phyloP scores from a whole-genome alignment of 1,140 invertebrate species.

The Euwallacea similis region DNA sequence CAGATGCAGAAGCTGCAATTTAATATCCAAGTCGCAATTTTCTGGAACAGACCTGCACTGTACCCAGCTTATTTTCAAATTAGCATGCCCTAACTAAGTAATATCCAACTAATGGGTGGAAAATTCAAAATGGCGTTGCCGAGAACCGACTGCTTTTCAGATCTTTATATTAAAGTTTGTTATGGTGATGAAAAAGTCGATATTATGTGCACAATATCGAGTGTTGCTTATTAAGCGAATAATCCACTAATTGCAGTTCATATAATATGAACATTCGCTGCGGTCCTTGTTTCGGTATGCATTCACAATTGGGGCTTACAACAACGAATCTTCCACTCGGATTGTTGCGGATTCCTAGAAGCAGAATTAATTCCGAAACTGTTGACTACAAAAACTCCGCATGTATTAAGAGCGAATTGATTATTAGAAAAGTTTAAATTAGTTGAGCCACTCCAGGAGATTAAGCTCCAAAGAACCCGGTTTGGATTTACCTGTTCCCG shows the following conservation, averaged over 20 bases:
- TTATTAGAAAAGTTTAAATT: constrained; percentile 6
- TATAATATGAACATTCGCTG: no score
- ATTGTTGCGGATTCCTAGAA: no score
- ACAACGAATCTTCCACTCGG: no score
- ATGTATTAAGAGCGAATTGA: background rate
- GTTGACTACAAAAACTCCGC: background rate
- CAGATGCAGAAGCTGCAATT: constrained; percentile 1
- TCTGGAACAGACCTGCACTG: constrained; percentile 2
- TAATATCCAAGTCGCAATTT: constrained; percentile 12
- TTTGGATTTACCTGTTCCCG: background rate
- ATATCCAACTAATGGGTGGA: constrained; percentile 9
- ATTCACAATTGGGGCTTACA: no score
- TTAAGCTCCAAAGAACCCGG: background rate
- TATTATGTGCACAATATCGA: no score
- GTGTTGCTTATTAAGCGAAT: no score
- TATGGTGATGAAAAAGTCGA: no score
- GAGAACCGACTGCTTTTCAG: no score
- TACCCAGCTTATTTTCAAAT: constrained; percentile 14
- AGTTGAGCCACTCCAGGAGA: background rate
- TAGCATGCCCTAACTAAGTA: constrained; percentile 16
- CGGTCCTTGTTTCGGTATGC: no score
- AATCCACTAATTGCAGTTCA: no score
- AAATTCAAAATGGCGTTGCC: constrained; percentile 9
- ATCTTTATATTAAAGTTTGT: no score
- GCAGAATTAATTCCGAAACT: no score